Conservation (phyloP, 1,140 invertebrate genomes). For the Conus ventricosus region DNA sequence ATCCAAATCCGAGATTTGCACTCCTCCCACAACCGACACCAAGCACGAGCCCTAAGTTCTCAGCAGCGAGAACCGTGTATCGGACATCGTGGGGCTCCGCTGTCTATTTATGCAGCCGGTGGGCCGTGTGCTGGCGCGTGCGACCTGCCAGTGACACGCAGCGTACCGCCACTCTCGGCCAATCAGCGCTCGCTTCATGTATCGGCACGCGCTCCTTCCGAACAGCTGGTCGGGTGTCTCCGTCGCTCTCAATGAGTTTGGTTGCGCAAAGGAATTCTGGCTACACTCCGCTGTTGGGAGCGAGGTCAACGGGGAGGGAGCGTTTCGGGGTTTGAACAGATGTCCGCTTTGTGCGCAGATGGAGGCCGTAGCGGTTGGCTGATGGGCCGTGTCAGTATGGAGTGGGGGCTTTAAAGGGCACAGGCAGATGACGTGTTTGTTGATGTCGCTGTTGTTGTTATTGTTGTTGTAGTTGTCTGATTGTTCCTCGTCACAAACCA, state of each 20-base stretch:
- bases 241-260: conserved; percentile 5
- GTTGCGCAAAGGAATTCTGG: conserved; percentile 12
- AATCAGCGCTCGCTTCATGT: conserved; percentile 2
- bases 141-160: conserved; percentile 11
- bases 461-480: not conserved
- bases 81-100: not conserved
- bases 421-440: not conserved
- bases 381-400: not conserved
- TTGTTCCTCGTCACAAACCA: not conserved
- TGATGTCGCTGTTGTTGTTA: not conserved
- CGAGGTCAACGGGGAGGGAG: not conserved
- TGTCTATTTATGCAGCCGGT: not conserved
- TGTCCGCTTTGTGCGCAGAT: not conserved
- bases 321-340: not conserved
- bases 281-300: not conserved
- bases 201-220: conserved; percentile 11
- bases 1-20: no score
- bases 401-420: not conserved
- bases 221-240: conserved; percentile 13
- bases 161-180: conserved; percentile 5
- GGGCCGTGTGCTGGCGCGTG: not conserved
- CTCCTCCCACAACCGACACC: not conserved
- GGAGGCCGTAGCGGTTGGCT: not conserved
- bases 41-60: not conserved
- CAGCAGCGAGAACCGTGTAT: not conserved